Percentiles rank a stretch among this genome's conserved stretches.
These are phyloP conservation scores for Hippasteria phrygiana DNA, from an alignment of 53 echinoderm and acorn worm species.

Conservation along the genomic window DNA sequence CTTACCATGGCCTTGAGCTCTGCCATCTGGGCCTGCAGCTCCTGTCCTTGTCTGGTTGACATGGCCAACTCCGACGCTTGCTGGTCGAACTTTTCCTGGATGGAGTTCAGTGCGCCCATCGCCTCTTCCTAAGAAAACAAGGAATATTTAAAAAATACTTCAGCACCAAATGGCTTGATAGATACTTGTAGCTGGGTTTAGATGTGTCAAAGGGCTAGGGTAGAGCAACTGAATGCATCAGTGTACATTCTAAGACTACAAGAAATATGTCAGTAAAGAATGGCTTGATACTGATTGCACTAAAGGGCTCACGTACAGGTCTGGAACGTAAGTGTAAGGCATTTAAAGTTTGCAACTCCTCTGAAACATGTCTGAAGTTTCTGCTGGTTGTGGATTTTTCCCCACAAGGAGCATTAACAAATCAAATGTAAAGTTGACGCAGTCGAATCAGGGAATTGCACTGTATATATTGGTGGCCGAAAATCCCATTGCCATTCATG, in stretches of 20 bases:
- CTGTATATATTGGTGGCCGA: background rate
- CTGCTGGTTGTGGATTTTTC: background rate
- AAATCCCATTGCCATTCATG: background rate
- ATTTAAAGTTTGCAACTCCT: too few relatives aligned
- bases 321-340: too few relatives aligned
- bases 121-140: slow-evolving; percentile 78
- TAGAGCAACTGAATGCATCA: too few relatives aligned
- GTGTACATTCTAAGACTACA: too few relatives aligned
- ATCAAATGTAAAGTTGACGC: background rate
- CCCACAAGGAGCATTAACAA: background rate
- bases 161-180: background rate
- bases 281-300: too few relatives aligned
- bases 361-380: too few relatives aligned
- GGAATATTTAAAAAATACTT: background rate
- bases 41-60: slow-evolving; percentile 48
- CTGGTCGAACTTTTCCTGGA: slow-evolving; percentile 87
- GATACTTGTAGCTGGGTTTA: too few relatives aligned
- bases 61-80: slow-evolving; percentile 71
- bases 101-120: slow-evolving; percentile 91
- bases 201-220: too few relatives aligned
- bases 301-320: too few relatives aligned
- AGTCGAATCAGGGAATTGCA: background rate
- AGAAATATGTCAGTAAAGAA: too few relatives aligned
- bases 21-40: slow-evolving; percentile 72
- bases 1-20: slow-evolving; percentile 85